Evolutionary conservation across 2,888 invertebrate species (phyloP), one percentile per base, ranked within the genome.

Genomic region (Malachius bipustulatus): DNA sequence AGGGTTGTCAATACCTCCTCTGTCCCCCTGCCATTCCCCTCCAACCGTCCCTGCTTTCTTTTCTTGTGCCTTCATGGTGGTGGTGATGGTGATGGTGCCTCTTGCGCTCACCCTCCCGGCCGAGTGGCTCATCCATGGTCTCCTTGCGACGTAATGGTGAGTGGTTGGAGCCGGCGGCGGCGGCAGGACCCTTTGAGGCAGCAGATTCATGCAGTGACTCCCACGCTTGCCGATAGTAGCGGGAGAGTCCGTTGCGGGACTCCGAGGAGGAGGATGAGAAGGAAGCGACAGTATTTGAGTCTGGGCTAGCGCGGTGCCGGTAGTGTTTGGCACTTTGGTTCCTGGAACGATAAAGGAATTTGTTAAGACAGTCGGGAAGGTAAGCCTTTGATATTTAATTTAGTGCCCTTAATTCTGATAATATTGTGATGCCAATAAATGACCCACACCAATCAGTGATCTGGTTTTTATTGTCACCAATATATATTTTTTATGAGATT

Each of bases 201-300:
- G 83, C 75, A 3, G 82, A 78, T 58, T 87, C 85, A 58, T 87
- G 85, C 2, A 91, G 70, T 59, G 89, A 88, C 59, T 90, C 89
- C 91, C 91, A 91, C 2, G 90, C 90, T 60, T 88, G 83, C 15
- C 87, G 74, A 64, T 90, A 90, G 63, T 85, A 89, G 39, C 87
- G 73, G 59, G 87, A 89, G 42, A 91, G 69, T 11, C 73, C 73
- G 51, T 78, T 75, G 33, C 84, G 73, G 4, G 84, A 85, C 54
- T 87, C 88, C 1, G 85, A 84, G 33, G 84, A 82, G 33, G 87
- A 84, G 34, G 87, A 87, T 58, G 84, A 88, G 57, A 87, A 81
- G 11, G 89, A 88, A 33, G 85, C 88, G 39, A 88, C 87, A 16
- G 89, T 89, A 63, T 87, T 85, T 66, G 87, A 87, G 63, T 89